Base-by-base conservation (phyloP, 2,113 vertebrate genomes). In the Polyodon spathula region DNA sequence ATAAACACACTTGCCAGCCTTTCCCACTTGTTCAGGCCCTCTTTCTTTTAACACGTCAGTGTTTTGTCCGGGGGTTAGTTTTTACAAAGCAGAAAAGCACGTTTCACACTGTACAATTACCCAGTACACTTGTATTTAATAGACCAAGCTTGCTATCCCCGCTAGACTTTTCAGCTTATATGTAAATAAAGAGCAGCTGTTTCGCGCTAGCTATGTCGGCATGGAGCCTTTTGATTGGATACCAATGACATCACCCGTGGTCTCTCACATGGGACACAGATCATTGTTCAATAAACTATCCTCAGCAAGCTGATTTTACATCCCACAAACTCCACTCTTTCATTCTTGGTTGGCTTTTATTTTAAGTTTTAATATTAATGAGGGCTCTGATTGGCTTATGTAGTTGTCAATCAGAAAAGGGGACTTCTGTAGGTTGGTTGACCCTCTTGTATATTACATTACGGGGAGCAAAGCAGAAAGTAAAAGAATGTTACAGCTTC, bases 401-500 rank as follows among this genome's bases (percentile, higher is more conserved):
- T 12, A 2, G 41, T 54, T 67, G 82, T 71, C 86, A 80, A 64
- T 88, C 80, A 59, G 37, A 66, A 65, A 65, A 69, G 69, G 73
- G 65, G 60, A 70, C 74, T 74, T 67, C 62, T 59, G 74, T 73
- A 77, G 80, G 81, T 72, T 79, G 81, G 73, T 75, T 78, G 76
- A 84, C 84, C 77, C 71, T 64, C 81, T 78, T 17, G 60, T 81
- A 79, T 78, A 74, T 78, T 80, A 87, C 84, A 87, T 86, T 87
- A 81, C 83, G 81, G 74, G 80, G 81, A 75, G 85, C 80, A 78
- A 81, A 85, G 88, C 81, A 81, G 87, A 91, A 92, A 92, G 88
- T 92, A 86, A 90, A 80, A n/a, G n/a, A 86, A 89, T 92, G 91
- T 86, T 88, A 84, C 81, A 78, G 80, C 81, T 73, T 74, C 77